Evolutionary conservation across 2,797 vertebrate species (phyloP).

Genomic region (Denticeps clupeoides): DNA sequence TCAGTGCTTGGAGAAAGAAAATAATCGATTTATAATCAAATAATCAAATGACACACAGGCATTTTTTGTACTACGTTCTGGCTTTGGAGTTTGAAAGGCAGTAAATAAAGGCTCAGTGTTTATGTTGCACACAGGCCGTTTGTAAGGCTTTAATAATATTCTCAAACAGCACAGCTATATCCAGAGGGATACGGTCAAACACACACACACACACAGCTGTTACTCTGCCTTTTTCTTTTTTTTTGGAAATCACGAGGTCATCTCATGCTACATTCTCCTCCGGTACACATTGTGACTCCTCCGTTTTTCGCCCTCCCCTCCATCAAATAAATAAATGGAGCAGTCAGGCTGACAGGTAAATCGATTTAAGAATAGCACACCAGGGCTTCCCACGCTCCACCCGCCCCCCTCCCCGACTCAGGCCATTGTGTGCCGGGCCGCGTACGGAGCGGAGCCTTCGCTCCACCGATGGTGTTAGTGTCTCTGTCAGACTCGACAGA

Average conservation of each 20-base stretch:
- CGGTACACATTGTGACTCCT: not conserved
- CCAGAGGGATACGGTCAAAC: constrained; percentile 15
- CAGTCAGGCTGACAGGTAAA: constrained; percentile 14
- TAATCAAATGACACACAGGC: constrained; percentile 1
- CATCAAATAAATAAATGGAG: constrained; percentile 3
- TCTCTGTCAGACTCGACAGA: too few relatives aligned
- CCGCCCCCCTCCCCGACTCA: too few relatives aligned
- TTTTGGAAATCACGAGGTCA: constrained; percentile 27
- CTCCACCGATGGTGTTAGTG: too few relatives aligned
- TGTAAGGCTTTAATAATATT: constrained; percentile 11
- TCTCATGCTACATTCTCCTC: constrained; percentile 13
- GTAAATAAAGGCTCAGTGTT: constrained; percentile 14
- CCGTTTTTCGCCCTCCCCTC: not conserved
- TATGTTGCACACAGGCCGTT: constrained; percentile 8
- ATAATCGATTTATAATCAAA: constrained; percentile 3
- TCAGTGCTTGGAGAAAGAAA: constrained; percentile 3
- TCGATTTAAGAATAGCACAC: not conserved
- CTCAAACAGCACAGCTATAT: constrained; percentile 10
- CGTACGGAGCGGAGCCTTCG: too few relatives aligned
- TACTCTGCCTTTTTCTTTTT: constrained; percentile 1
- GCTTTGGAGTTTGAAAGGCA: not conserved
- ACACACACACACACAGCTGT: constrained; percentile 20
- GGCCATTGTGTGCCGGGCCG: too few relatives aligned
- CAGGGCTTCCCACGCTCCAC: not conserved
- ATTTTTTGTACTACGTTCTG: not conserved